Evolutionary conservation across 2,113 vertebrate genomes (phyloP).

Genomic region (Phaethon lepturus): DNA sequence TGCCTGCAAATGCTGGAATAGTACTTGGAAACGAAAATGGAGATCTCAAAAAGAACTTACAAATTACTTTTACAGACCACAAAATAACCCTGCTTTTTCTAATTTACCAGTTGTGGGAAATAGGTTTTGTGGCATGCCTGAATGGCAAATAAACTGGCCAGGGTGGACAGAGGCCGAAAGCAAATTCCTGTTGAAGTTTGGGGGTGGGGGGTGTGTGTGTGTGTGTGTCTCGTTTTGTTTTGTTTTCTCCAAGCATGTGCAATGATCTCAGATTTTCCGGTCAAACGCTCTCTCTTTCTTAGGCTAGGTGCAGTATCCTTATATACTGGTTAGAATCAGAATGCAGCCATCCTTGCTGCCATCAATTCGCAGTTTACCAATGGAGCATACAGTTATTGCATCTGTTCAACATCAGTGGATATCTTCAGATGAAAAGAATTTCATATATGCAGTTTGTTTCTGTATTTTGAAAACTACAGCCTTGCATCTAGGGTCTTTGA

Average conservation of each 20-base stretch:
- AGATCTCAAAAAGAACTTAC: neutral
- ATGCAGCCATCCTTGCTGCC: neutral
- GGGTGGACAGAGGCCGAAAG: neutral
- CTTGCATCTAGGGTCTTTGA: neutral
- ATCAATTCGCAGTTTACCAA: neutral
- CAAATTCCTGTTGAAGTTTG: neutral
- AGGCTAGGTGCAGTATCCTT: neutral
- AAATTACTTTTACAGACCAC: neutral
- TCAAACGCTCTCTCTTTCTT: neutral
- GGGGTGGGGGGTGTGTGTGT: neutral
- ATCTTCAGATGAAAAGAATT: neutral
- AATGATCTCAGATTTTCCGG: neutral
- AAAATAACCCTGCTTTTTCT: neutral
- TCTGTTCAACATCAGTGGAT: neutral
- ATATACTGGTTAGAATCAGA: neutral
- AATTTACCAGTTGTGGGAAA: neutral
- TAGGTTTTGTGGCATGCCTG: neutral
- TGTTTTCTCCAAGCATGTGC: neutral
- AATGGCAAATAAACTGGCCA: neutral
- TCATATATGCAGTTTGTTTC: neutral
- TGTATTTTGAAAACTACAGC: neutral
- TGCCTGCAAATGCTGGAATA: neutral
- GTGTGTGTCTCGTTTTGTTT: neutral
- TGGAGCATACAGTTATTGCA: neutral
- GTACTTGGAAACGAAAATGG: slow-evolving; percentile 12